phyloP scores from a whole-genome alignment of 2,113 vertebrate species.

The Pipa parva region DNA sequence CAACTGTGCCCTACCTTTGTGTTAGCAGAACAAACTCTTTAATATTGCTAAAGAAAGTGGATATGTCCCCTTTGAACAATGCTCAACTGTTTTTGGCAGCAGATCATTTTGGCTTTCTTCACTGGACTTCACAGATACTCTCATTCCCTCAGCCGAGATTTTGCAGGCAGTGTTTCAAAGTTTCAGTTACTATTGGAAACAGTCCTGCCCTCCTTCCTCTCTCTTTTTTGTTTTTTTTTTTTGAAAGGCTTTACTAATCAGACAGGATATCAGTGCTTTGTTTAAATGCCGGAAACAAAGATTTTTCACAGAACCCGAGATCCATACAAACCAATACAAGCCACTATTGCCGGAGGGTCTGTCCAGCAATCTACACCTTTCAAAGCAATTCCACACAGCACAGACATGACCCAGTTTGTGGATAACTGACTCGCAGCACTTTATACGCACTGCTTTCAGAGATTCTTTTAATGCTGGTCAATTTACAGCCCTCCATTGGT shows the following conservation, averaged over 20 bases:
- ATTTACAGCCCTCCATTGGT: no score
- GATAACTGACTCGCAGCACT: no score
- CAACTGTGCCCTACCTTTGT: conserved; percentile 42
- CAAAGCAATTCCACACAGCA: no score
- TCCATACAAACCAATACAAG: conserved; percentile 16
- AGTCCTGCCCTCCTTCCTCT: conserved; percentile 18
- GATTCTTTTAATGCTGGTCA: no score
- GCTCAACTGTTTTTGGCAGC: conserved; percentile 47
- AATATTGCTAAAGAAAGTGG: conserved; percentile 48
- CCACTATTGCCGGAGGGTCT: not conserved
- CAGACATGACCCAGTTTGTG: no score
- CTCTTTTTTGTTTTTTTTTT: conserved; percentile 16
- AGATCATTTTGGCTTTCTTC: conserved; percentile 51
- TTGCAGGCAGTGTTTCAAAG: conserved; percentile 54
- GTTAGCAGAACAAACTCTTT: conserved; percentile 46
- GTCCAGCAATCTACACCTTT: no score
- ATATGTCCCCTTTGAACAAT: conserved; percentile 45
- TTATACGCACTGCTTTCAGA: no score
- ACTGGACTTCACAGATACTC: conserved; percentile 43
- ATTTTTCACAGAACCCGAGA: conserved; percentile 26
- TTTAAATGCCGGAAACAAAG: conserved; percentile 34
- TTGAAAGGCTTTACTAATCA: conserved; percentile 22
- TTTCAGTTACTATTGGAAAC: conserved; percentile 40
- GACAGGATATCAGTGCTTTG: conserved; percentile 31
- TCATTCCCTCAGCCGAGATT: conserved; percentile 50